Evolutionary conservation across 2,113 vertebrate genomes (phyloP).

Genomic region (Pterophyllum scalare): DNA sequence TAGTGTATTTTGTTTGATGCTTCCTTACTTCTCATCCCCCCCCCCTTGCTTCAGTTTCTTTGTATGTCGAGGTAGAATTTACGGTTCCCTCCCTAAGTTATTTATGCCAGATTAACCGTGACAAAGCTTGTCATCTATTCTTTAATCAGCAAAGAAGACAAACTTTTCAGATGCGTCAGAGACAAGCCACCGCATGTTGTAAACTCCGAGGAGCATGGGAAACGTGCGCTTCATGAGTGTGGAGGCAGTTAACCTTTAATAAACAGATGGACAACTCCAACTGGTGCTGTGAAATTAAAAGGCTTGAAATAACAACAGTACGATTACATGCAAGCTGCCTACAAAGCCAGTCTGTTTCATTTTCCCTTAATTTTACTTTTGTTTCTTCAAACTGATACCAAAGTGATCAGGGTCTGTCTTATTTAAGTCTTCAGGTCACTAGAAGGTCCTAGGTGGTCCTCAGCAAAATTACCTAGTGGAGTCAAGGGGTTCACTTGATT

Average conservation of each 20-base stretch:
- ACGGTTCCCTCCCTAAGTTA: constrained; percentile 3
- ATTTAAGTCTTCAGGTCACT: not conserved
- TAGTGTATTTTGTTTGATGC: not conserved
- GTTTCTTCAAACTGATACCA: constrained; percentile 8
- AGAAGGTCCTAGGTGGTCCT: not conserved
- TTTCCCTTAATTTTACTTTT: constrained; percentile 36
- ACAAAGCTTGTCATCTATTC: constrained; percentile 32
- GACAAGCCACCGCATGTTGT: constrained; percentile 39
- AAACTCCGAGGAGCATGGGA: constrained; percentile 76
- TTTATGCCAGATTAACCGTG: constrained; percentile 35
- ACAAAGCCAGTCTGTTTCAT: constrained; percentile 36
- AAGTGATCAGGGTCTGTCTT: not conserved
- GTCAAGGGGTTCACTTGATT: not conserved
- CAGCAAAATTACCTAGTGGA: not conserved
- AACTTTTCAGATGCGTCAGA: constrained; percentile 50
- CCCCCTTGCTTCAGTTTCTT: not conserved
- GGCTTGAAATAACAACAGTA: constrained; percentile 74
- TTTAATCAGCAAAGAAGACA: constrained; percentile 27
- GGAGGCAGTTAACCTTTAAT: constrained; percentile 94
- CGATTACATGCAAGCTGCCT: constrained; percentile 52
- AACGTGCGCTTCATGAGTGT: constrained; percentile 84
- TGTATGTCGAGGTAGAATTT: constrained; percentile 24
- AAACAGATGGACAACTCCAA: constrained; percentile 91
- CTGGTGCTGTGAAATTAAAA: constrained; percentile 89
- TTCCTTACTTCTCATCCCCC: not conserved